Base-by-base conservation (phyloP, 2,113 vertebrate genomes). In the Psittacara wagleri region DNA sequence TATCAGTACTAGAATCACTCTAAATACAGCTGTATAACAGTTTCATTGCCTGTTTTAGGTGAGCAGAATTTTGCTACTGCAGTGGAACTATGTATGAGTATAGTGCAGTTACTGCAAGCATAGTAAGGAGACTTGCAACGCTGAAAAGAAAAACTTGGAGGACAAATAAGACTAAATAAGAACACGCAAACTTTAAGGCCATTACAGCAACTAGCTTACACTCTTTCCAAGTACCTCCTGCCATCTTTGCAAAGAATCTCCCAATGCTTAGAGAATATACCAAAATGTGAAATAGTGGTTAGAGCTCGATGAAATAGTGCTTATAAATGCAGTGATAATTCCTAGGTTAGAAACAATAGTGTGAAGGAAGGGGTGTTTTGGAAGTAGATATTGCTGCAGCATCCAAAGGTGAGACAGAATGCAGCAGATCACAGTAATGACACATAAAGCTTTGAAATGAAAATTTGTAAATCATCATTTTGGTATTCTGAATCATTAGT, bases 381-480 rank as follows among this genome's bases (percentile, higher is more conserved):
- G 52, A 78, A 55, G 48, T 49, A 74, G 23, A 6, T 85, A 13
- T 0, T 93, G 46, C 63, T 94, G 46, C 33, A 88, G 27, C n/a
- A 41, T 79, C 33, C 20, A 17, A 62, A 59, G 18, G 17, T 62
- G 49, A 74, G 49, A 63, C 19, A 66, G 35, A 63, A 35, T 46
- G 49, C 28, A 59, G 27, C 10, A 70, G 64, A 85, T 37, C 1
- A 4, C 37, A 75, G 12, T 25, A 91, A n/a, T 11, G 44, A 7
- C 0, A 0, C 5, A 1, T 31, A 25, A 24, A 13, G 41, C 13
- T 15, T 28, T 9, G 24, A 62, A 86, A 77, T 52, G 55, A 28
- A 74, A 73, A 62, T 28, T 29, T 3, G 3, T 80, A 23, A 77
- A 66, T 81, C 18, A 25, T 51, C 0, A 16, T 35, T 86, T 94